phyloP scores from a whole-genome alignment of 2,113 vertebrate species.

The Motacilla alba region DNA sequence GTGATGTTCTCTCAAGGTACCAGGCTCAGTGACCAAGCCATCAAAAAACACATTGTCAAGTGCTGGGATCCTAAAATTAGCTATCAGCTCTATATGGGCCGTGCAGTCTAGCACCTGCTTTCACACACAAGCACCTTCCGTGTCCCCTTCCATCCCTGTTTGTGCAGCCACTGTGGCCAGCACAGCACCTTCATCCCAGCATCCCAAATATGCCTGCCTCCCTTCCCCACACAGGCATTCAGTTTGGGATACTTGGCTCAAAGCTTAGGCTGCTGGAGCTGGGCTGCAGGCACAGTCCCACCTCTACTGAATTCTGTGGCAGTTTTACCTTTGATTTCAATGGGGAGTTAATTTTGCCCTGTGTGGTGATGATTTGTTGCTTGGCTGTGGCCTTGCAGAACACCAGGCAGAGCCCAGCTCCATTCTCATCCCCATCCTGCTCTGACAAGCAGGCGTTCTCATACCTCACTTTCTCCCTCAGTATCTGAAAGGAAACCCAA shows the following conservation, averaged over 20 bases:
- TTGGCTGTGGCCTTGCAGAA: not conserved
- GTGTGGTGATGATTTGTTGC: not conserved
- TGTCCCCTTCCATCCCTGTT: not conserved
- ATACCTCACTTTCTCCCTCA: not conserved
- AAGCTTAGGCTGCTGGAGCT: not conserved
- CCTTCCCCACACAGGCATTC: not conserved
- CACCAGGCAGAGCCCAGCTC: not conserved
- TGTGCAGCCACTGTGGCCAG: not conserved
- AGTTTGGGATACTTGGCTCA: not conserved
- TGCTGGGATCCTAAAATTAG: not conserved
- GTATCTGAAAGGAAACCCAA: not conserved
- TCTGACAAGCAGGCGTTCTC: not conserved
- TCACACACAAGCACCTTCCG: not conserved
- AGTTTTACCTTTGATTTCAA: not conserved
- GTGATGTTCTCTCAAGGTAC: not conserved
- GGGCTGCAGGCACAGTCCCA: not conserved
- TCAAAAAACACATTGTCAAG: not conserved
- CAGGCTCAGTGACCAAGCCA: not conserved
- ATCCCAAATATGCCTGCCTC: not conserved
- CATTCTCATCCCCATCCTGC: not conserved
- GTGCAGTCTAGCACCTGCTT: not conserved
- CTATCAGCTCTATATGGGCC: not conserved
- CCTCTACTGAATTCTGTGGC: not conserved
- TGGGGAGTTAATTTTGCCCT: not conserved
- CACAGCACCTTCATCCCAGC: not conserved